A percentile compares a stretch with the other conserved stretches of the same genome.
These are phyloP conservation scores for Caracal caracal DNA, from an alignment of 2,113 vertebrate species.

Conservation along the genomic window DNA sequence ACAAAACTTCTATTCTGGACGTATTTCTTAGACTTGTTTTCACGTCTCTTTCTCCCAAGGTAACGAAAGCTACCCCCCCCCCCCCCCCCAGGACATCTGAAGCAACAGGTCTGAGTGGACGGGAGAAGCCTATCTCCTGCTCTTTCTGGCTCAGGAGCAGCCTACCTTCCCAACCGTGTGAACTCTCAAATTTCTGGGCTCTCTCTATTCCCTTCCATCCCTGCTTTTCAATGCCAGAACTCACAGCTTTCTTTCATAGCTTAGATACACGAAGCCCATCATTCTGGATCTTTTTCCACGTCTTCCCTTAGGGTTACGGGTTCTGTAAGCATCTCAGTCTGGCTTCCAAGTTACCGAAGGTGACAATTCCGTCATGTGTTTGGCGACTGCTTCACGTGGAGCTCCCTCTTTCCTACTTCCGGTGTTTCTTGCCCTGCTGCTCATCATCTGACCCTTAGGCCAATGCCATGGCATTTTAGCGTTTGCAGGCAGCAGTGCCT, in stretches of 20 bases:
- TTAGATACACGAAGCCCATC: not conserved
- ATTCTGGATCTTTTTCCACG: not conserved
- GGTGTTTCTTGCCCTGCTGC: not conserved
- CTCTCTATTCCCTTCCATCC: not conserved
- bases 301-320: not conserved
- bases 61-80: not conserved
- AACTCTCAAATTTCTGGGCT: not conserved
- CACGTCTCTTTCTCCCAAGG: not conserved
- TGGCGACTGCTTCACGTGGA: not conserved
- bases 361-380: not conserved
- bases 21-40: not conserved
- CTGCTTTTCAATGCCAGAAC: not conserved
- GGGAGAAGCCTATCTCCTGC: not conserved
- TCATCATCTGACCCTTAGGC: not conserved
- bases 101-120: not conserved
- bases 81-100: not conserved
- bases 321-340: not conserved
- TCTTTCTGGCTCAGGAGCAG: not conserved
- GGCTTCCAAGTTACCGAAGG: not conserved
- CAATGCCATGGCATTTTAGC: not conserved
- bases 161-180: not conserved
- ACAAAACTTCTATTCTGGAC: not conserved
- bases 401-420: not conserved
- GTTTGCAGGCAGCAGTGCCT: not conserved
- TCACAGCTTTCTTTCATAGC: not conserved